Evolutionary conservation across 2,888 invertebrate species (phyloP), one percentile per base, ranked within the genome.

Genomic region (Mesochorus sp.): DNA sequence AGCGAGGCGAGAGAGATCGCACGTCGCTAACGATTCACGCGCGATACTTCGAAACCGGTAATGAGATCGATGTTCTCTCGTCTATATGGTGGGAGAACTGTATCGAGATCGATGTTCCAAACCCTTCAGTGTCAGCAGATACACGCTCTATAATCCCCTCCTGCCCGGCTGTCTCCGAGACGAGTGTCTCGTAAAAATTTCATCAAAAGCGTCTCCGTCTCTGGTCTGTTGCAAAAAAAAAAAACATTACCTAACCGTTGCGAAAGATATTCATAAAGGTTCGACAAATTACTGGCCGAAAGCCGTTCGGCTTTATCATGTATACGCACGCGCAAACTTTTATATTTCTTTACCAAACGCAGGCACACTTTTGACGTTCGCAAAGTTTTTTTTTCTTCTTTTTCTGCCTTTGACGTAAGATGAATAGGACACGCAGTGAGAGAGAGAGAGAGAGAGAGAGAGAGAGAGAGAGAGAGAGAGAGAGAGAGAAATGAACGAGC

Each of bases 31-130:
- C 79, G 75, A 79, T 79, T 75, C 71, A 39, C 71, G 66, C 64
- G 71, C 53, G 70, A 75, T 79, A 67, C 68, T 66, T 79, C 71
- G 70, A 79, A 71, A 79, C 75, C 79, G 75, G 75, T 79, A 79
- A 79, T 79, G 79, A 79, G 79, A 79, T 75, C 79, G 75, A 79
- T 79, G 79, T 75, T 75, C 68, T 28, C 10, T 28, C 57, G 12
- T 34, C 42, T 31, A 19, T 39, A 21, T 57, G 39, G 39, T 31
- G 21, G 44, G 24, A 71, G n/a, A 61, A 37, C n/a, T 49, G n/a
- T 61, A 49, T 31, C 44, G 47, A 34, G 57, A 44, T 10, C 24
- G 31, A 47, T 34, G 34, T 68, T 34, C 28, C 57, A 31, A 47
- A 14, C 77, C 73, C 68, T 78, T 64, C 51, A n/a, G 68, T 57